Percentiles rank a stretch among this genome's conserved stretches.
Conservation (phyloP, 2,113 vertebrate genomes). For the Natator depressus region DNA sequence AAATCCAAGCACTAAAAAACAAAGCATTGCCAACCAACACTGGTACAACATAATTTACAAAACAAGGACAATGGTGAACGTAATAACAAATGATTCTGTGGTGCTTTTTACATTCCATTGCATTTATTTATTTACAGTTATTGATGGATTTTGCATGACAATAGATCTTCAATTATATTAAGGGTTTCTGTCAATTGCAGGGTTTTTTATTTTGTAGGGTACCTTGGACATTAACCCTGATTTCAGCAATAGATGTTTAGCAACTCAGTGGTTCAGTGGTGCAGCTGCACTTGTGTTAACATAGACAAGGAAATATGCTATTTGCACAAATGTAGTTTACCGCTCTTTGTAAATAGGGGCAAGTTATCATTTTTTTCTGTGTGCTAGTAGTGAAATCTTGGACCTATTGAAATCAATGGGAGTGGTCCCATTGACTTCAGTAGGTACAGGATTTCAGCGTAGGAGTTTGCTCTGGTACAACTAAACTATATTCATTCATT, state of each 20-base stretch:
- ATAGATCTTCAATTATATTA: background rate
- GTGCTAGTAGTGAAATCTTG: background rate
- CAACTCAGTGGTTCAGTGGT: background rate
- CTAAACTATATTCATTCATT: background rate
- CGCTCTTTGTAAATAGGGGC: background rate
- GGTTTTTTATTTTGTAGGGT: background rate
- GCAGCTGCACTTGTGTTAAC: background rate
- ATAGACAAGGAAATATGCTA: background rate
- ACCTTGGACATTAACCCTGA: background rate
- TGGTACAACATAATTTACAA: conserved; percentile 6
- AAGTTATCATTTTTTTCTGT: background rate
- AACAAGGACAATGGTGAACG: background rate
- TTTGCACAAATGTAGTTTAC: background rate
- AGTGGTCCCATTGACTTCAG: background rate
- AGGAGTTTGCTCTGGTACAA: background rate
- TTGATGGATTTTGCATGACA: background rate
- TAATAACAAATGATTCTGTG: conserved; percentile 1
- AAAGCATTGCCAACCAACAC: background rate
- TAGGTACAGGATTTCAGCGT: background rate
- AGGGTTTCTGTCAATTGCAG: background rate
- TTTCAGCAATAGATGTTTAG: background rate
- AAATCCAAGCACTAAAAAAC: conserved; percentile 23
- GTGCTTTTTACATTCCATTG: background rate
- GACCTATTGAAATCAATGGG: background rate
- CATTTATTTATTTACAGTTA: background rate